Base-by-base conservation (phyloP, 2,113 vertebrate genomes). In the Baryphthengus martii region DNA sequence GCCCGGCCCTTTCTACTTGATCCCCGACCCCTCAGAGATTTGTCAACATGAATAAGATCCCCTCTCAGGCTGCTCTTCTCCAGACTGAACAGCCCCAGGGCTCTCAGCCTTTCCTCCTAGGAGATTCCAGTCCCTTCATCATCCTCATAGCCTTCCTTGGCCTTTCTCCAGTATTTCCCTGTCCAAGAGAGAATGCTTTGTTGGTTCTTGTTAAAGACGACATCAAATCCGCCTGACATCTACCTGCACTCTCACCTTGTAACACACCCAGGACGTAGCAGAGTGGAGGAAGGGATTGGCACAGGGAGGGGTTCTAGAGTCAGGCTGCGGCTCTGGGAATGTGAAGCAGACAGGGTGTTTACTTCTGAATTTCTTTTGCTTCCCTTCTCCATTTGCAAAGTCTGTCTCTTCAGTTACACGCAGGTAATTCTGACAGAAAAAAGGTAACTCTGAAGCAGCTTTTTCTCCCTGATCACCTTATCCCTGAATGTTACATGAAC, bases 231-330 rank as follows among this genome's bases (percentile, higher is more conserved):
- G 56, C 3, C 18, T 4, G 16, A 40, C 33, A 29, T 4, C 67
- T 39, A 10, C 2, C 62, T 6, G 6, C 31, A 12, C 2, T 4
- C 10, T 1, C 3, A 9, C 31, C n/a, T 26, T 16, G 8, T 3
- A 13, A 9, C 20, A 28, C 14, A 4, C 6, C 2, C 18, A 2
- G 5, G n/a, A 31, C 0, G 2, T 20, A 23, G 3, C 5, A 40
- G 70, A 17, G 5, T 5, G 21, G 82, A 78, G 31, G n/a, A 42
- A 26, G 24, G n/a, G 17, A 55, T 1, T 5, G 17, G 44, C 45
- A 47, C 7, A 19, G 37, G 65, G 42, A 23, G 9, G 52, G 11
- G 10, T 10, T 37, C 59, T 8, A 31, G 10, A 3, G 0, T 18
- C 35, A n/a, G 17, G 4, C 0, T 26, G 33, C 8, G 56, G 52